These are phyloP conservation scores for Cotesia vestalis DNA, from an alignment of 1,140 invertebrate genomes.

Conservation along the genomic window DNA sequence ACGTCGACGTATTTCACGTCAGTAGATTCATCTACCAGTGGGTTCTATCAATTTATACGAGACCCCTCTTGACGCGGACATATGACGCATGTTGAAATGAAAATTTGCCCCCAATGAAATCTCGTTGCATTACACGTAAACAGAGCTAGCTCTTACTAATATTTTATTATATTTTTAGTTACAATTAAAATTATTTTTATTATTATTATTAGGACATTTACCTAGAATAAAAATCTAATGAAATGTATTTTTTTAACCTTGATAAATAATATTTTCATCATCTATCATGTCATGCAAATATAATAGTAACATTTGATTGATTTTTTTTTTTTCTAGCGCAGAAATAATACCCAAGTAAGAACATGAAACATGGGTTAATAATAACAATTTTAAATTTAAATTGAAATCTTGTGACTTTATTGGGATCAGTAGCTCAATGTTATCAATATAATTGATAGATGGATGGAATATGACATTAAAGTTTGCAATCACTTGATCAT, in stretches of 20 bases:
- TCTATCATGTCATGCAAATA: no score
- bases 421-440: constrained; percentile 4
- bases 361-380: neutral
- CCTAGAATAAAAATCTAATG: no score
- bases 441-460: constrained; percentile 3
- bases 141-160: no score
- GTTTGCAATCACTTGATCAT: no score
- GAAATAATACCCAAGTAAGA: neutral
- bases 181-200: no score
- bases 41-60: constrained; percentile 44
- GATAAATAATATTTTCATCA: no score
- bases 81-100: neutral
- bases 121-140: neutral
- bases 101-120: neutral
- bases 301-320: no score
- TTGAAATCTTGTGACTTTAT: neutral
- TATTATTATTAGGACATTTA: no score
- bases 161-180: no score
- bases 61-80: constrained; percentile 25
- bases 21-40: constrained; percentile 48
- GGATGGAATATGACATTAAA: no score
- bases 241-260: no score
- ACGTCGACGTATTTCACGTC: constrained; percentile 42
- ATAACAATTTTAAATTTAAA: neutral
- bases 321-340: no score